phyloP scores from a whole-genome alignment of 2,797 vertebrate genomes.

The Vespertilio murinus region DNA sequence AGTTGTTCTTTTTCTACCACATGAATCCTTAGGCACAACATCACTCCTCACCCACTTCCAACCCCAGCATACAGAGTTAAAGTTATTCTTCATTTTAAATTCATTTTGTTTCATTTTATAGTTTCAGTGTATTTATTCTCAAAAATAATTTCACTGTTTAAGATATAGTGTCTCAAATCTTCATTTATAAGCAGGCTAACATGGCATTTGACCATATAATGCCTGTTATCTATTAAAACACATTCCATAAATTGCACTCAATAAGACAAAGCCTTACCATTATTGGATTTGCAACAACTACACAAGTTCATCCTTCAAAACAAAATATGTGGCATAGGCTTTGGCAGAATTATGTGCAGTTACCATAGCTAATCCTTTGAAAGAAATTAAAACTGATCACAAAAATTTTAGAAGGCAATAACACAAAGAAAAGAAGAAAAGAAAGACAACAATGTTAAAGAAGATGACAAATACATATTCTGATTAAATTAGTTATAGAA shows the following conservation, averaged over 20 bases:
- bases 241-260: constrained; percentile 60
- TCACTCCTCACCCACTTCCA: neutral
- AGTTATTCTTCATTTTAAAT: constrained; percentile 3
- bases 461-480: neutral
- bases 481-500: constrained; percentile 40
- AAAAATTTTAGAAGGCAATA: neutral
- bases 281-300: constrained; percentile 60
- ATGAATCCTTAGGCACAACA: neutral
- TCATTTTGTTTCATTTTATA: constrained; percentile 46
- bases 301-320: constrained; percentile 61
- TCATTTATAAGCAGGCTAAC: constrained; percentile 13
- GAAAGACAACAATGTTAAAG: neutral
- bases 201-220: constrained; percentile 64
- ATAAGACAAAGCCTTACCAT: constrained; percentile 61
- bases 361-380: constrained; percentile 63
- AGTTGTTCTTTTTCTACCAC: neutral
- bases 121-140: constrained; percentile 17
- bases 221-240: constrained; percentile 61
- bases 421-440: neutral
- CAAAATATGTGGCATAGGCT: neutral
- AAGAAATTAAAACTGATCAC: constrained; percentile 48
- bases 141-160: constrained; percentile 50
- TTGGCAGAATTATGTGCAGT: constrained; percentile 55
- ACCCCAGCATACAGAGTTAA: neutral
- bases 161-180: constrained; percentile 34